phyloP scores from a whole-genome alignment of 2,113 vertebrate species.

The Paramisgurnus dabryanus region DNA sequence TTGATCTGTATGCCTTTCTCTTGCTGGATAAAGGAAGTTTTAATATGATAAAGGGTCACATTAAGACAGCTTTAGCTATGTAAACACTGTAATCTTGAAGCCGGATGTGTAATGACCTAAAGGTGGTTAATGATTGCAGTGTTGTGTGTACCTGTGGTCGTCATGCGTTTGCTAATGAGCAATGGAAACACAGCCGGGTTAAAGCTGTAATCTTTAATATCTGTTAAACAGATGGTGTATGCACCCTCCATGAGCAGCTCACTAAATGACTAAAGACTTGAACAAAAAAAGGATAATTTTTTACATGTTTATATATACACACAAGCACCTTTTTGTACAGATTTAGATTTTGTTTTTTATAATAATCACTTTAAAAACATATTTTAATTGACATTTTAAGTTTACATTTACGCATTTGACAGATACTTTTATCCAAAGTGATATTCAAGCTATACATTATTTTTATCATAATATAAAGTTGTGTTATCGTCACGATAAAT shows the following conservation, averaged over 20 bases:
- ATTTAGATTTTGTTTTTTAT: no score
- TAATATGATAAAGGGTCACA: constrained; percentile 18
- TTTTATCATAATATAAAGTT: no score
- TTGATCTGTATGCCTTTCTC: neutral
- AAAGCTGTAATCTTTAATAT: neutral
- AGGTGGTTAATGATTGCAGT: neutral
- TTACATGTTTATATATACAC: no score
- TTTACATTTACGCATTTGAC: no score
- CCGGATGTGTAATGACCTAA: constrained; percentile 37
- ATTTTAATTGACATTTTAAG: no score
- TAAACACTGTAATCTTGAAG: constrained; percentile 32
- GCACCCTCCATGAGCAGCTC: neutral
- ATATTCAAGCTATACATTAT: no score
- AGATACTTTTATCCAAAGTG: no score
- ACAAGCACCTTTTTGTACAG: no score
- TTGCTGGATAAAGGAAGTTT: neutral
- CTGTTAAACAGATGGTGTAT: neutral
- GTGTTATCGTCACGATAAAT: no score
- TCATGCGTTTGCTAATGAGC: constrained; percentile 21
- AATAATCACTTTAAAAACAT: no score
- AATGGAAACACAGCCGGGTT: neutral
- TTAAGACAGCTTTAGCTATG: neutral
- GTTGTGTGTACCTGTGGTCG: neutral
- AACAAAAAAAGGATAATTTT: neutral
- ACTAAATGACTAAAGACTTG: neutral